Evolutionary conservation across 2,888 invertebrate genomes (phyloP).

Genomic region (Chrysolina americana): DNA sequence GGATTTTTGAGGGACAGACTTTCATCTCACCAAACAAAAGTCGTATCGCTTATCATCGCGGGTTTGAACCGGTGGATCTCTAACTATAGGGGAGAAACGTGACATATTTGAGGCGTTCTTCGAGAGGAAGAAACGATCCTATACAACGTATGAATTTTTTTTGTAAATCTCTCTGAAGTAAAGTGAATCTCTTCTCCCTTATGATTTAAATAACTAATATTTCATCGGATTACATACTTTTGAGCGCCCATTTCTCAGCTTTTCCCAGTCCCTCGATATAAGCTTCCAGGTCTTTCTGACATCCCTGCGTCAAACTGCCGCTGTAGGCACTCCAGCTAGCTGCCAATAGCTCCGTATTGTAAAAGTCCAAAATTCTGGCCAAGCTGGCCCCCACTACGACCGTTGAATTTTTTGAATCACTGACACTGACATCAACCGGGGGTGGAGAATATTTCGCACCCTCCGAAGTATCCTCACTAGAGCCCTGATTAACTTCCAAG

Average conservation of each 20-base stretch:
- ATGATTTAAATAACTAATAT: neutral
- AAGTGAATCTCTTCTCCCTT: neutral
- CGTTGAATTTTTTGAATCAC: constrained; percentile 48
- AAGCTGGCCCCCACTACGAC: constrained; percentile 63
- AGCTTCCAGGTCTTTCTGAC: constrained; percentile 73
- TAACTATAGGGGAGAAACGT: no score
- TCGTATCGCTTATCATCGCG: no score
- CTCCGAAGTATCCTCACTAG: constrained; percentile 55
- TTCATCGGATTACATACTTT: constrained; percentile 76
- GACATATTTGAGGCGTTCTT: no score
- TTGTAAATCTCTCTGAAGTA: no score
- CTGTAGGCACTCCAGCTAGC: constrained; percentile 72
- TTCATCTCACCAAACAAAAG: no score
- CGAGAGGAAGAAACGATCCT: no score
- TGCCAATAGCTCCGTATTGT: constrained; percentile 73
- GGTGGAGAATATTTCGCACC: constrained; percentile 58
- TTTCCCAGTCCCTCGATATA: constrained; percentile 75
- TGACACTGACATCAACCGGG: constrained; percentile 57
- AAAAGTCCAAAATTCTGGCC: constrained; percentile 73
- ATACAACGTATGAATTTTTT: no score
- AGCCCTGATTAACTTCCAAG: constrained; percentile 51
- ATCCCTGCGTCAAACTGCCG: constrained; percentile 71
- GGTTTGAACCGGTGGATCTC: no score
- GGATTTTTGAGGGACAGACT: no score
- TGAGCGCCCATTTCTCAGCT: constrained; percentile 79